phyloP scores from a whole-genome alignment of 2,113 vertebrate species.

The Synodontis membranacea region DNA sequence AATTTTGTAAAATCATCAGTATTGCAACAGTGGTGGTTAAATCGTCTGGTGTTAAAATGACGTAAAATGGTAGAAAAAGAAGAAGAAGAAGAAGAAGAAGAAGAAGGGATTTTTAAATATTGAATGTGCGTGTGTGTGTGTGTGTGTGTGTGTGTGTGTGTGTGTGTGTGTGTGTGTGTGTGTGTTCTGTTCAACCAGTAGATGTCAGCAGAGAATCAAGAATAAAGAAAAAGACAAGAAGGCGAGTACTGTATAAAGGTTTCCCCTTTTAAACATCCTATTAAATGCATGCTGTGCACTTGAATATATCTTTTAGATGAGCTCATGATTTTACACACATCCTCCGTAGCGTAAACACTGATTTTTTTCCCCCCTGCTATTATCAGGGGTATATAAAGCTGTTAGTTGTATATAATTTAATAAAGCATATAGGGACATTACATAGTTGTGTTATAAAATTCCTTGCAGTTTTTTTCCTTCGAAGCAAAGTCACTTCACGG shows the following conservation, averaged over 20 bases:
- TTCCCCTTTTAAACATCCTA: background rate
- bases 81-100: no score
- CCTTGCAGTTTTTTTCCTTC: background rate
- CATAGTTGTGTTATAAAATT: background rate
- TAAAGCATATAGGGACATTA: background rate
- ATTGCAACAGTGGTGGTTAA: no score
- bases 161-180: background rate
- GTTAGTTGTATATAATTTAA: background rate
- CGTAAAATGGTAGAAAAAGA: no score
- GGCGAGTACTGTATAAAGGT: background rate
- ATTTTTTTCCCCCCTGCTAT: background rate
- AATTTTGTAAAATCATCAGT: no score
- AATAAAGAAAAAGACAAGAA: background rate
- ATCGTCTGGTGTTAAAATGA: no score
- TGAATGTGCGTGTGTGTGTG: no score
- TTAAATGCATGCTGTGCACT: background rate
- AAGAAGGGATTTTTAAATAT: no score
- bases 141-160: background rate
- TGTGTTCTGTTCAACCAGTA: constrained; percentile 31
- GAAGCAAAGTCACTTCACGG: background rate
- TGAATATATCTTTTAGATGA: background rate
- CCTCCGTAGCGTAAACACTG: background rate
- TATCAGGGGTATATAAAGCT: background rate
- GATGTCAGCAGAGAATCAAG: constrained; percentile 36
- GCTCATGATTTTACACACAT: background rate